Base-by-base conservation (phyloP, 2,797 vertebrate genomes). In the Hipposideros larvatus region DNA sequence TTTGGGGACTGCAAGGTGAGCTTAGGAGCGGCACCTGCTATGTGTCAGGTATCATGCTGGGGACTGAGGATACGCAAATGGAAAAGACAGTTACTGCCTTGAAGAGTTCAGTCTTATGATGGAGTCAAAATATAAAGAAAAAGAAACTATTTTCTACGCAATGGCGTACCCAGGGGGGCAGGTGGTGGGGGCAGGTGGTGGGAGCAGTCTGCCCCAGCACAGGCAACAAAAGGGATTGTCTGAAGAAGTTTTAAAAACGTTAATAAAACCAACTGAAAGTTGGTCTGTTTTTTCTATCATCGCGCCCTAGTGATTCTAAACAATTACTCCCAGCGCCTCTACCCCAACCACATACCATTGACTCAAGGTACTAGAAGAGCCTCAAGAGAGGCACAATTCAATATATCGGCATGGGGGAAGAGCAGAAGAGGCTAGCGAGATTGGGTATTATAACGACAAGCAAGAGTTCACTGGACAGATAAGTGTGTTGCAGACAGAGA, bases 211-310 rank as follows among this genome's bases (percentile, higher is more conserved):
- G 21, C 66, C 79, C 63, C 14, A 74, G 70, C 34, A 90, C 61
- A 55, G 57, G 46, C 73, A 73, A 37, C 48, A 66, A 61, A 51
- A 11, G 53, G 53, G 15, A 79, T 28, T 71, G 18, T 55, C 48
- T 26, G 37, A 90, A 87, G 28, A 84, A 66, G 66, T 84, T 84
- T 95, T 75, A 87, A 87, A 94, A 94, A 79, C 53, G 92, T 18
- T 59, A 86, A 48, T 31, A 73, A 74, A 92, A 88, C 28, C 73
- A 94, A 31, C 28, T 43, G 83, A 84, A 79, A 88, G 15, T 79
- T 41, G 34, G 43, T 78, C 46, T 80, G 46, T 51, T 92, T 92
- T 90, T 82, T 74, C 82, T 78, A 68, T 28, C n/a, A 31, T 26
- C 63, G 19, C 28, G 26, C 37, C 83, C 63, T 43, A 90, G 15